Base-by-base conservation (phyloP, 2,797 vertebrate genomes). In the Ceryle rudis region DNA sequence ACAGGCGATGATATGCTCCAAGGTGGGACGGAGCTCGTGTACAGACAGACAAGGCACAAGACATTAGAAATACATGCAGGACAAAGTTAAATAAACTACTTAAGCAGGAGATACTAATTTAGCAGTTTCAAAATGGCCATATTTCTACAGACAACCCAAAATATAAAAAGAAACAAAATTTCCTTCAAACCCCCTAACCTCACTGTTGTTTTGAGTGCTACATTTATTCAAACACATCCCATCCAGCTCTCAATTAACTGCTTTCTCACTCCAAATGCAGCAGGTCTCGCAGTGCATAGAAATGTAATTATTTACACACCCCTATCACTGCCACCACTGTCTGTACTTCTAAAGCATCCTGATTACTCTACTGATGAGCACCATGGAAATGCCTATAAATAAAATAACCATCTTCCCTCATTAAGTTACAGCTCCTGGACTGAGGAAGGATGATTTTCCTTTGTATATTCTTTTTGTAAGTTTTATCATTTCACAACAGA, bases 361-460 rank as follows among this genome's bases (percentile, higher is more conserved):
- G 95, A 97, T 97, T 94, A 85, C 81, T 78, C 42, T 65, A 33
- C 93, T 95, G 96, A 97, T 91, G 93, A 95, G 90, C 83, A 85
- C 86, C 25, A 58, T 74, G 83, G 93, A 94, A 95, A 83, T 74
- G 94, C 61, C 88, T 96, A 82, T 69, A 87, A 94, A 95, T 91
- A 96, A 95, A 96, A 95, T 85, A 87, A 97, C 96, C 88, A 97
- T 78, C 81, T 95, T 67, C 67, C 73, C 78, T 96, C 96, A 94
- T 95, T 97, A 96, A 62, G 46, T 64, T 81, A 57, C 93, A 94
- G 92, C 65, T 78, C 51, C 18, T 47, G 88, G 83, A 72, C 81
- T 60, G 81, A 86, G 64, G 54, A 74, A 74, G 83, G 90, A 93
- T 96, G 92, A 93, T 95, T 97, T 94, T 58, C 83, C 95, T 97